Conservation (phyloP, 1,140 invertebrate species). For the Leguminivora glycinivorella region DNA sequence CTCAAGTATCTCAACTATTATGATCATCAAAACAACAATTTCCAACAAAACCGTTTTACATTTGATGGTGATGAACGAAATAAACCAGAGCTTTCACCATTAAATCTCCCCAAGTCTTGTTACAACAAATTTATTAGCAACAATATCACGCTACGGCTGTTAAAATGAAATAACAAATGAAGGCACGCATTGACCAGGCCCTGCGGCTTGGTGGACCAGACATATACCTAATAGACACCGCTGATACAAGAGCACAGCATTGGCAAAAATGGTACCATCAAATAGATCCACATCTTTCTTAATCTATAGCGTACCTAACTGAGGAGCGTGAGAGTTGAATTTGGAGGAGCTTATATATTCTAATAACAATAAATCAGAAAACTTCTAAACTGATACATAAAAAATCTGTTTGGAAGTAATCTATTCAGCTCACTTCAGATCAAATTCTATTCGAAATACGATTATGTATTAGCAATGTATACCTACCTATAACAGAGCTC, state of each 20-base stretch:
- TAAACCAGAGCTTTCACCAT: slow-evolving; percentile 32
- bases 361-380: too few species aligned
- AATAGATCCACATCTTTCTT: too few species aligned
- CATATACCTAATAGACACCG: not conserved
- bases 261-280: not conserved
- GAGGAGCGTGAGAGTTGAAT: too few species aligned
- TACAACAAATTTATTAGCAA: slow-evolving; percentile 52
- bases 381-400: too few species aligned
- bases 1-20: too few species aligned
- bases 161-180: slow-evolving; percentile 52
- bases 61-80: not conserved
- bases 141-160: slow-evolving; percentile 36
- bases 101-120: slow-evolving; percentile 47
- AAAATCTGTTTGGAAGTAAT: too few species aligned
- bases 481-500: too few species aligned
- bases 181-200: slow-evolving; percentile 43
- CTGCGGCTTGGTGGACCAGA: slow-evolving; percentile 31
- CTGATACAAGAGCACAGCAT: slow-evolving; percentile 27
- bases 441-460: too few species aligned
- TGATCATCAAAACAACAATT: not conserved
- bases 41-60: not conserved
- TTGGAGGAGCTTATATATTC: too few species aligned
- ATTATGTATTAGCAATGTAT: too few species aligned
- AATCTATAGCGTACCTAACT: too few species aligned
- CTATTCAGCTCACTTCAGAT: too few species aligned